phyloP scores from a whole-genome alignment of 2,113 vertebrate species.

The Gavia stellata region DNA sequence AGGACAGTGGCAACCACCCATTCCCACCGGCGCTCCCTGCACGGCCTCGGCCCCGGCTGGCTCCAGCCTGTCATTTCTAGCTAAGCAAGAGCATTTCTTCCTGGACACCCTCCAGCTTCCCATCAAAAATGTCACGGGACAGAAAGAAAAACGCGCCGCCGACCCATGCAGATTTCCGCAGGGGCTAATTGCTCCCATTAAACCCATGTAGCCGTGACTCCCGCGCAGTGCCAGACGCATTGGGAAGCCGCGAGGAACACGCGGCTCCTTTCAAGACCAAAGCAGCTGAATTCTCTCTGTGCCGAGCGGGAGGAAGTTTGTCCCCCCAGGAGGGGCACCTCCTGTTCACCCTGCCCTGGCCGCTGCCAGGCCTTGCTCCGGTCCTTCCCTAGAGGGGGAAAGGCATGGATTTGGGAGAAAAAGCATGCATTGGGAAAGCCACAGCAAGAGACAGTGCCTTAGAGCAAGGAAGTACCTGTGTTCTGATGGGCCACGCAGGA shows the following conservation, averaged over 20 bases:
- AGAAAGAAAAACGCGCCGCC: not conserved
- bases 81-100: not conserved
- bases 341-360: not conserved
- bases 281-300: not conserved
- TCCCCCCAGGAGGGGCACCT: not conserved
- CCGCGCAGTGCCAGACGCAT: accelerated
- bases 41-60: not conserved
- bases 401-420: not conserved
- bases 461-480: not conserved
- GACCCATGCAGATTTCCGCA: not conserved
- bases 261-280: accelerated
- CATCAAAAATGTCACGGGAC: not conserved
- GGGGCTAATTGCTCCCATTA: conserved; percentile 26
- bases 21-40: not conserved
- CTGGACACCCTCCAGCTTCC: conserved; percentile 16
- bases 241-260: not conserved
- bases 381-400: not conserved
- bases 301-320: not conserved
- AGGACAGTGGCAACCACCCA: accelerated
- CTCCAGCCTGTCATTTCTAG: not conserved
- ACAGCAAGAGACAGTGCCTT: not conserved
- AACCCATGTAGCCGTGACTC: not conserved
- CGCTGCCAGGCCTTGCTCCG: not conserved
- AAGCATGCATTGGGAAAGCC: not conserved
- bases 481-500: accelerated